phyloP scores from a whole-genome alignment of 1,140 invertebrate species.

The Neelides sp. region DNA sequence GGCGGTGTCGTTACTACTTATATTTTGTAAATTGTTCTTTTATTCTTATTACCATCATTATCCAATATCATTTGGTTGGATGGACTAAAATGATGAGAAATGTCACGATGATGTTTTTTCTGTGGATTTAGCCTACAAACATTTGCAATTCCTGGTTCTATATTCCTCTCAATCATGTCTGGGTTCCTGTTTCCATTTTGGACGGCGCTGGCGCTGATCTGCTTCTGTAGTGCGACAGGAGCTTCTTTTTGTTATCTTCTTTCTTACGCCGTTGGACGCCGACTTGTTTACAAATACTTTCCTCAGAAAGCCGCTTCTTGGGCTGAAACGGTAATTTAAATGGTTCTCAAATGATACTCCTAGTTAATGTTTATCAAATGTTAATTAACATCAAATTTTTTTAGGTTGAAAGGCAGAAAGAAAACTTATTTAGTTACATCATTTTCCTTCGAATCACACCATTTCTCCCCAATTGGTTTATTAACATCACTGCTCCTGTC shows the following conservation, averaged over 20 bases:
- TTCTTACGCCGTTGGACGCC: slow-evolving; percentile 74
- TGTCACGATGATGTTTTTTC: background rate
- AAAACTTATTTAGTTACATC: slow-evolving; percentile 90
- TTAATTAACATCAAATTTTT: slow-evolving; percentile 11
- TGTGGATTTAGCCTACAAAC: slow-evolving; percentile 70
- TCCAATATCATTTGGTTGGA: background rate
- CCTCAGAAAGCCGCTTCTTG: slow-evolving; percentile 73
- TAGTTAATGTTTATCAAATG: background rate
- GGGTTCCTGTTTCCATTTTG: slow-evolving; percentile 94
- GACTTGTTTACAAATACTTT: slow-evolving; percentile 73
- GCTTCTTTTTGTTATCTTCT: slow-evolving; percentile 90
- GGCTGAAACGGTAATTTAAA: slow-evolving; percentile 56
- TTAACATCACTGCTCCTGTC: slow-evolving; percentile 92
- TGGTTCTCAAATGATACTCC: slow-evolving; percentile 3
- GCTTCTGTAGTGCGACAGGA: slow-evolving; percentile 89
- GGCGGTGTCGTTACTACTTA: slow-evolving; percentile 80
- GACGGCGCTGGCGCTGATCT: slow-evolving; percentile 77
- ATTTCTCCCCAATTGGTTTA: slow-evolving; percentile 98
- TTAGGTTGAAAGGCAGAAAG: slow-evolving; percentile 64
- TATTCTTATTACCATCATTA: slow-evolving; percentile 11
- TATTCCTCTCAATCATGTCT: slow-evolving; percentile 92
- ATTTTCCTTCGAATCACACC: slow-evolving; percentile 95
- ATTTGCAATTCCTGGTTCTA: slow-evolving; percentile 97
- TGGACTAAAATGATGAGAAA: background rate
- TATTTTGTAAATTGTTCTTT: slow-evolving; percentile 89